These are phyloP conservation scores for Peucedramus taeniatus DNA, from an alignment of 2,113 vertebrate species.

Conservation along the genomic window DNA sequence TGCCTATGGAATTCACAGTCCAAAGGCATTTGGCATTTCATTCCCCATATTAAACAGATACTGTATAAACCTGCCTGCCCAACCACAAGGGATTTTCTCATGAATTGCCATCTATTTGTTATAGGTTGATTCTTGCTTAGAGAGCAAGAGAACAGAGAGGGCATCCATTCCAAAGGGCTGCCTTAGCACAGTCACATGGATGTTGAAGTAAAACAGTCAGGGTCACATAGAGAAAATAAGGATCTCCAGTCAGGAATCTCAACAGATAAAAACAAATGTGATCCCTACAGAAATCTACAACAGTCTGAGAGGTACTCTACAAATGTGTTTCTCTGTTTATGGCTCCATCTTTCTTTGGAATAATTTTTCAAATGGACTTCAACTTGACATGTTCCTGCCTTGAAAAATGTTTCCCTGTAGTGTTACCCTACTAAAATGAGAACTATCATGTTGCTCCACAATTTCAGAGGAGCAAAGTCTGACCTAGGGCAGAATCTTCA, in stretches of 20 bases:
- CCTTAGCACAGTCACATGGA: background rate
- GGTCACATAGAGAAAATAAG: background rate
- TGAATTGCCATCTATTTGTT: background rate
- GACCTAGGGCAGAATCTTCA: background rate
- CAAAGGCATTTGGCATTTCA: background rate
- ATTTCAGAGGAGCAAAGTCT: background rate
- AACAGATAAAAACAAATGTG: background rate
- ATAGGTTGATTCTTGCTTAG: background rate
- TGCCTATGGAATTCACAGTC: constrained; percentile 10
- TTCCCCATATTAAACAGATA: background rate
- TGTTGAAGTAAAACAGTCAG: background rate
- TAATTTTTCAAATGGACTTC: background rate
- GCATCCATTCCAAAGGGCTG: background rate
- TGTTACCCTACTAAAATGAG: background rate
- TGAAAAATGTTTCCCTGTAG: background rate
- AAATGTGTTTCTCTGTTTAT: background rate
- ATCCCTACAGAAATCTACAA: background rate
- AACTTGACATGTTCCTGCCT: background rate
- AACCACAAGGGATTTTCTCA: background rate
- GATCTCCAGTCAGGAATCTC: background rate
- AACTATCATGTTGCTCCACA: background rate
- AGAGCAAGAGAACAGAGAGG: background rate
- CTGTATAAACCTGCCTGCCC: background rate
- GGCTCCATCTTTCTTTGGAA: background rate
- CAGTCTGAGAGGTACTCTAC: background rate